These are phyloP conservation scores for Agraylea sexmaculata DNA, from an alignment of 1,140 invertebrate species.

Conservation along the genomic window DNA sequence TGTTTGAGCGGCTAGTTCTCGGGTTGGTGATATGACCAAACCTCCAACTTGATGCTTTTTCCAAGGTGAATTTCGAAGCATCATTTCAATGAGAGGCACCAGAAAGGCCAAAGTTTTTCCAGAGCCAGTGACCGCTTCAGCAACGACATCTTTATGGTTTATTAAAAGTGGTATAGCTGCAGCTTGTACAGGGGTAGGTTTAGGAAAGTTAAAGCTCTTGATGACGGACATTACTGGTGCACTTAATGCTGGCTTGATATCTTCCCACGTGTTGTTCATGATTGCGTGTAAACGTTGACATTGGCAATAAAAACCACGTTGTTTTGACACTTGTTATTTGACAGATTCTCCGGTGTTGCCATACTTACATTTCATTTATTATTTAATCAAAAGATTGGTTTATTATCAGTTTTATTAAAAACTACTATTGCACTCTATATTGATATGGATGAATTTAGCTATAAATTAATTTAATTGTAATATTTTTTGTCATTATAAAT, in stretches of 20 bases:
- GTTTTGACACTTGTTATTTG: conserved; percentile 24
- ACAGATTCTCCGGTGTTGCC: too few relatives aligned
- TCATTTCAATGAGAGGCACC: conserved; percentile 78
- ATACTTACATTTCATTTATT: too few relatives aligned
- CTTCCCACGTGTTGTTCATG: neutral
- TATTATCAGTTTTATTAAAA: too few relatives aligned
- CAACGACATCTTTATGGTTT: conserved; percentile 88
- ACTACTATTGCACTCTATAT: too few relatives aligned
- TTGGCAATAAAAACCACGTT: conserved; percentile 31
- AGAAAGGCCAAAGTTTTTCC: conserved; percentile 94
- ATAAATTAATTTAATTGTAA: too few relatives aligned
- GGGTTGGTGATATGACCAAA: conserved; percentile 84
- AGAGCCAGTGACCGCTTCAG: conserved; percentile 92
- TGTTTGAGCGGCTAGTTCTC: conserved; percentile 87
- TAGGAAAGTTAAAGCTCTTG: neutral
- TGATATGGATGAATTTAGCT: too few relatives aligned
- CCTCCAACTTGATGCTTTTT: conserved; percentile 72
- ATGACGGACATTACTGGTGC: neutral
- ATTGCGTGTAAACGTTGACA: conserved; percentile 24
- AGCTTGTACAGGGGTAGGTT: conserved; percentile 58
- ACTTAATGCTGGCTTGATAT: neutral
- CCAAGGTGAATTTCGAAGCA: conserved; percentile 56
- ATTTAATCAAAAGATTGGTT: too few relatives aligned
- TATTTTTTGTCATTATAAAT: too few relatives aligned
- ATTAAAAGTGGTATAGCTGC: conserved; percentile 85